Evolutionary conservation across 2,888 invertebrate species (phyloP), one percentile per base, ranked within the genome.

Genomic region (Dasysyrphus tricinctus): DNA sequence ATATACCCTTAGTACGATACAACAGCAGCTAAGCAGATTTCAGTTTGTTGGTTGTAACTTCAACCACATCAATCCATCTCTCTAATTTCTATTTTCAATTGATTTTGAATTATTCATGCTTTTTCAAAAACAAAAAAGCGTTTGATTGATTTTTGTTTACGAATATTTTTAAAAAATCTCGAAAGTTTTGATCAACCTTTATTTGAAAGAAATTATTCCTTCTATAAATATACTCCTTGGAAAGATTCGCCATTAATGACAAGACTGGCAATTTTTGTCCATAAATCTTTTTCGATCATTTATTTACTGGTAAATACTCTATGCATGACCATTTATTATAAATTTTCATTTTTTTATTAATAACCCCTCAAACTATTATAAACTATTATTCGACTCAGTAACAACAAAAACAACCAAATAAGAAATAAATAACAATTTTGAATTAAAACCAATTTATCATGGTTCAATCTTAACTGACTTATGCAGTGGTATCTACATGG

Each of bases 361-460:
- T 44, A 32, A 69, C 74, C 19, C 49, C 32, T 47, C 19, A 4
- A 49, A 49, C 39, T 59, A 65, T 76, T 67, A 69, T 39, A 57
- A 57, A 24, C 39, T 54, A 51, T 24, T 39, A 54, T 57, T 42
- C 70, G 54, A 37, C n/a, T 70, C 54, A 32, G 24, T 56, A n/a
- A 9, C 42, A 61, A n/a, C n/a, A 59, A 59, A 16, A 37, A 49
- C n/a, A n/a, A n/a, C n/a, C n/a, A n/a, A n/a, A n/a, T n/a, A n/a
- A n/a, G n/a, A n/a, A n/a, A n/a, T n/a, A 51, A 56, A 44, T 32
- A 19, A 44, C 37, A n/a, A 16, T 73, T 24, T 59, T 42, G 65
- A 70, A 79, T 72, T 65, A 67, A 77, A 85, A 77, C 56, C 80
- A 56, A 85, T 85, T 85, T 63, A 85, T 85, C 80, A 80, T 69